Conservation (phyloP, 2,113 vertebrate species). For the Tenebrosternarchus preto region DNA sequence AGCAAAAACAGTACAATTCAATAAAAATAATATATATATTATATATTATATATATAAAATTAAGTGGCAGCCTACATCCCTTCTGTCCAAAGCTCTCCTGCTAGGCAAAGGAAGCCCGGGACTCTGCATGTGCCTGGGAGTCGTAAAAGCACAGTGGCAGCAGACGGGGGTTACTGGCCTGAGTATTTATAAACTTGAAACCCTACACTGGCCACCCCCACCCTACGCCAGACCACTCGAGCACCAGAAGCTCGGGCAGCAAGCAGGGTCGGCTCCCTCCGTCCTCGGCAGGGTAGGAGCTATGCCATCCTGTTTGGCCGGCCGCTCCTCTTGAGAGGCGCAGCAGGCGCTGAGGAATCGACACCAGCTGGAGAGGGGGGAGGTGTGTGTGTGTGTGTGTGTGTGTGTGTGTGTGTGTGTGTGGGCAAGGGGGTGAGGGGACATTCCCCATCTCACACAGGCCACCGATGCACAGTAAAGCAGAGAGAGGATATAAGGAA, state of each 20-base stretch:
- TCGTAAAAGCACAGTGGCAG: not conserved
- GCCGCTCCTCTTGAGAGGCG: slow-evolving; percentile 41
- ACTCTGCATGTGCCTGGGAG: not conserved
- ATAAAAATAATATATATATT: too few species aligned
- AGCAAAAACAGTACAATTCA: not conserved
- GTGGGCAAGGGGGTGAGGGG: not conserved
- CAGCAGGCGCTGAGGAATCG: slow-evolving; percentile 50
- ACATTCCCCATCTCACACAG: slow-evolving; percentile 26
- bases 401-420: too few species aligned
- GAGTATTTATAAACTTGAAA: slow-evolving; percentile 47
- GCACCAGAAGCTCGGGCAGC: slow-evolving; percentile 13
- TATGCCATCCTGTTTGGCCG: slow-evolving; percentile 46
- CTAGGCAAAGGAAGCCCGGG: not conserved
- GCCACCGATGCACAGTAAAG: slow-evolving; percentile 34
- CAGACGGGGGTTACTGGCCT: slow-evolving; percentile 2
- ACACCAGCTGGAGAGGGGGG: slow-evolving; percentile 52
- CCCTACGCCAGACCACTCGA: slow-evolving; percentile 18
- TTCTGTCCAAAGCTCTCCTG: too few species aligned
- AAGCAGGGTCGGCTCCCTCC: slow-evolving; percentile 45
- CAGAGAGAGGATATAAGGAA: slow-evolving; percentile 5
- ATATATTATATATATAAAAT: too few species aligned
- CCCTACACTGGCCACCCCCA: slow-evolving; percentile 28
- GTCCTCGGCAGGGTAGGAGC: slow-evolving; percentile 22
- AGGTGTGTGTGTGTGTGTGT: slow-evolving; percentile 21
- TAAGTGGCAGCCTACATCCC: not conserved